Evolutionary conservation across 2,113 vertebrate genomes (phyloP).

Genomic region (Pimephales promelas): DNA sequence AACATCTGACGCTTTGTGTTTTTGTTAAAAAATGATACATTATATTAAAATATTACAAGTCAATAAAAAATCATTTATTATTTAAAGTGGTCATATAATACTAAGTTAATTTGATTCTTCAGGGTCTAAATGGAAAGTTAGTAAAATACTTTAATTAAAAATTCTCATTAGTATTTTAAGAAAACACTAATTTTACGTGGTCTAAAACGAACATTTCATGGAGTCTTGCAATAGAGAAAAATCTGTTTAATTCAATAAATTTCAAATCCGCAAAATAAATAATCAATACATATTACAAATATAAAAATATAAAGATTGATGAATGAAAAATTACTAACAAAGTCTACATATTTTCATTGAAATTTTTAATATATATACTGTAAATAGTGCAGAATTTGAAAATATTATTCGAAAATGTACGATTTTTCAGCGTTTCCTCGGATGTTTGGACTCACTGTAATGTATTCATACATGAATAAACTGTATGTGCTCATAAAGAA

Average conservation of each 20-base stretch:
- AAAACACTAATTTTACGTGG: too few species aligned
- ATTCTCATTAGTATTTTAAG: too few species aligned
- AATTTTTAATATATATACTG: not conserved
- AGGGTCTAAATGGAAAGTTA: too few species aligned
- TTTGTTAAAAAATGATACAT: too few species aligned
- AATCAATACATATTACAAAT: not conserved
- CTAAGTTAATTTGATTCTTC: too few species aligned
- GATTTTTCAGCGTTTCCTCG: not conserved
- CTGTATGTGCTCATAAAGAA: slow-evolving; percentile 16
- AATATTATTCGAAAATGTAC: too few species aligned
- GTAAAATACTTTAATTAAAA: too few species aligned
- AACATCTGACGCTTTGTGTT: not conserved
- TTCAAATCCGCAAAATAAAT: too few species aligned
- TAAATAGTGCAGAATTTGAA: too few species aligned
- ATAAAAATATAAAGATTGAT: not conserved
- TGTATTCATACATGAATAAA: not conserved
- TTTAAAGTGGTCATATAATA: too few species aligned
- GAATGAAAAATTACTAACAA: not conserved
- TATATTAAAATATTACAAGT: not conserved
- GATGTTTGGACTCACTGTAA: not conserved
- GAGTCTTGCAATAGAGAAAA: not conserved
- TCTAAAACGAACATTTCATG: not conserved
- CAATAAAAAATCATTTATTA: not conserved
- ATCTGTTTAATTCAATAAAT: not conserved
- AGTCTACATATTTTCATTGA: not conserved